Conservation (phyloP, 2,888 invertebrate species). For the Sphaerophoria rueppellii region DNA sequence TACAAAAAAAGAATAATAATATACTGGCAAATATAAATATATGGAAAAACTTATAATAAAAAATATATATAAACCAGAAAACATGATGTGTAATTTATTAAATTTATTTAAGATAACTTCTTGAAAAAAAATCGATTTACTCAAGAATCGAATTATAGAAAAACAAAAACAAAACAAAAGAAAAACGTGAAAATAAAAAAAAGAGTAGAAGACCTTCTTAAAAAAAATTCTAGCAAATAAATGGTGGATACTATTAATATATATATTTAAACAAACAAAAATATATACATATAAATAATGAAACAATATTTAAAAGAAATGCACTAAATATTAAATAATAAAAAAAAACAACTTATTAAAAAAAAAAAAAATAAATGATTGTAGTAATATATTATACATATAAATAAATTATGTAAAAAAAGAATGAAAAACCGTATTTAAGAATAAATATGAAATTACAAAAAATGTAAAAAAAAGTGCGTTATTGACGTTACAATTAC, state of each 20-base stretch:
- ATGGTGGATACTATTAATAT: conserved; percentile 73
- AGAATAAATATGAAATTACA: conserved; percentile 75
- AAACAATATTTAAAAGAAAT: conserved; percentile 70
- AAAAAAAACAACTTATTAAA: conserved; percentile 55
- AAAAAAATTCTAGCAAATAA: conserved; percentile 72
- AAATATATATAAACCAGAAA: conserved; percentile 25
- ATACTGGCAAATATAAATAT: conserved; percentile 9
- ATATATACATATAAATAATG: conserved; percentile 62
- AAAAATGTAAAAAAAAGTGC: conserved; percentile 68
- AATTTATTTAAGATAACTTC: conserved; percentile 41
- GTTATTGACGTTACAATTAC: no score
- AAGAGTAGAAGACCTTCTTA: conserved; percentile 36
- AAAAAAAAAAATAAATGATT: conserved; percentile 68
- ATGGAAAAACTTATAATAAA: conserved; percentile 7
- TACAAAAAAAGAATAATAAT: conserved; percentile 12
- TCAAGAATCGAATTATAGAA: conserved; percentile 19
- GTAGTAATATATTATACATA: conserved; percentile 75
- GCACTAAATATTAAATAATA: conserved; percentile 53
- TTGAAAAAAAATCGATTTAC: conserved; percentile 34
- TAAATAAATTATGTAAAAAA: conserved; percentile 76
- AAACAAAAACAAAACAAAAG: conserved; percentile 42
- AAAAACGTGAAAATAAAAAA: conserved; percentile 38
- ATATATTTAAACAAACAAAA: conserved; percentile 47
- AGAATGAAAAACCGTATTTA: conserved; percentile 74
- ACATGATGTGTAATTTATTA: conserved; percentile 71